These are phyloP conservation scores for Uloborus plumipes DNA, from an alignment of 2,888 invertebrate species.

Conservation along the genomic window DNA sequence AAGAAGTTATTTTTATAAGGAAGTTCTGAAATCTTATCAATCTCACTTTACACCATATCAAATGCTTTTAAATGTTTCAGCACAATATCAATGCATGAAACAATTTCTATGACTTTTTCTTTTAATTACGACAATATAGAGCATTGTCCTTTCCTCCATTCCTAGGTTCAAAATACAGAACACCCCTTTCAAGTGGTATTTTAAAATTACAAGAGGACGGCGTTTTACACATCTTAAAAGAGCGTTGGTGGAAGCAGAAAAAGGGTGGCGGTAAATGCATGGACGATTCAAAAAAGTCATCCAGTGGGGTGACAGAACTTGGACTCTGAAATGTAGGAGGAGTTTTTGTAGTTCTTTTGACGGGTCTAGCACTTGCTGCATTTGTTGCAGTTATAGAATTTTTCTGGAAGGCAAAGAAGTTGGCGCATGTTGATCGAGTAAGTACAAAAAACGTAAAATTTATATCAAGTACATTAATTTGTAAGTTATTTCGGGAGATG, in stretches of 20 bases:
- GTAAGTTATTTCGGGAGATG: too few relatives aligned
- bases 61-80: too few relatives aligned
- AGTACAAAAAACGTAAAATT: slow-evolving; percentile 22
- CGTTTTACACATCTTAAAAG: slow-evolving; percentile 73
- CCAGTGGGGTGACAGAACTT: slow-evolving; percentile 67
- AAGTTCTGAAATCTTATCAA: too few relatives aligned
- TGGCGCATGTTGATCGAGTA: slow-evolving; percentile 56
- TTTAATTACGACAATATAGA: too few relatives aligned
- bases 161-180: slow-evolving; percentile 62
- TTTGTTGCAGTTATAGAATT: slow-evolving; percentile 67
- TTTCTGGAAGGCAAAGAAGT: slow-evolving; percentile 67
- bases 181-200: slow-evolving; percentile 82
- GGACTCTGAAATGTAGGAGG: slow-evolving; percentile 70
- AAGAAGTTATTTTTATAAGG: too few relatives aligned
- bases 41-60: too few relatives aligned
- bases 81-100: too few relatives aligned
- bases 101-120: too few relatives aligned
- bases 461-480: background rate
- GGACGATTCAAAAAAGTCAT: slow-evolving; percentile 67
- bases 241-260: slow-evolving; percentile 74
- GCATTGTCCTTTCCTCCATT: too few relatives aligned
- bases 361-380: slow-evolving; percentile 66
- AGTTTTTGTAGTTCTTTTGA: slow-evolving; percentile 69
- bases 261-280: slow-evolving; percentile 69
- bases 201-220: slow-evolving; percentile 74